Percentiles rank a stretch among this genome's conserved stretches.
Evolutionary conservation across 2,113 vertebrate species (phyloP).

Genomic region (Epinephelus fuscoguttatus): DNA sequence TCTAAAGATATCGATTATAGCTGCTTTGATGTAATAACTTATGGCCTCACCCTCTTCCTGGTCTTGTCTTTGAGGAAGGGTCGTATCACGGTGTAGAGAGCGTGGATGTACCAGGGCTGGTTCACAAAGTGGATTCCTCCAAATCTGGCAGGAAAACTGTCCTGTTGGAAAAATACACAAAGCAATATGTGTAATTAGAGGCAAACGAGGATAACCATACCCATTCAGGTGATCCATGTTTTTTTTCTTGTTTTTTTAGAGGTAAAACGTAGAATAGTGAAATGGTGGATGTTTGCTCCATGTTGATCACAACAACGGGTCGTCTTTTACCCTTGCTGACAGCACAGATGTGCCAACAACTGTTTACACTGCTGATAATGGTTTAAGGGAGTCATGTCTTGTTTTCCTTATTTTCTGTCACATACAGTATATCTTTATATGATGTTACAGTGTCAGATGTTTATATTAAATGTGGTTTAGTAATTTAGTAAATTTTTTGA

Average conservation of each 20-base stretch:
- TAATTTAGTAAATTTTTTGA: no score
- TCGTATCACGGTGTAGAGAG: conserved; percentile 96
- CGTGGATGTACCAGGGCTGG: conserved; percentile 99
- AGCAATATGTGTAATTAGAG: conserved; percentile 3
- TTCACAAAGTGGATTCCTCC: conserved; percentile 99
- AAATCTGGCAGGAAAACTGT: conserved; percentile 97
- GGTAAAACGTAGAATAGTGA: not conserved
- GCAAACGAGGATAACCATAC: not conserved
- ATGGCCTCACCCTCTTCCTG: conserved; percentile 92
- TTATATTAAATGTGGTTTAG: no score
- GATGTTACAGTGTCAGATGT: no score
- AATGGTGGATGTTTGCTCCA: not conserved
- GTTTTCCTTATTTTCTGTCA: no score
- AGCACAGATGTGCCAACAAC: no score
- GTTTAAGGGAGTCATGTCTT: no score
- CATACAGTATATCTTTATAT: no score
- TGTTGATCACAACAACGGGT: not conserved
- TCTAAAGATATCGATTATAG: not conserved
- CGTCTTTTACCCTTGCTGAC: no score
- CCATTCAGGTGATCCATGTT: not conserved
- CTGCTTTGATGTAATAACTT: not conserved
- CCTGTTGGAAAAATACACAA: conserved; percentile 83
- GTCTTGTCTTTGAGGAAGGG: conserved; percentile 99
- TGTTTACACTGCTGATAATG: no score
- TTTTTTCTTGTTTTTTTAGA: not conserved